Conservation (phyloP, 2,113 vertebrate species). For the Caranx melampygus region DNA sequence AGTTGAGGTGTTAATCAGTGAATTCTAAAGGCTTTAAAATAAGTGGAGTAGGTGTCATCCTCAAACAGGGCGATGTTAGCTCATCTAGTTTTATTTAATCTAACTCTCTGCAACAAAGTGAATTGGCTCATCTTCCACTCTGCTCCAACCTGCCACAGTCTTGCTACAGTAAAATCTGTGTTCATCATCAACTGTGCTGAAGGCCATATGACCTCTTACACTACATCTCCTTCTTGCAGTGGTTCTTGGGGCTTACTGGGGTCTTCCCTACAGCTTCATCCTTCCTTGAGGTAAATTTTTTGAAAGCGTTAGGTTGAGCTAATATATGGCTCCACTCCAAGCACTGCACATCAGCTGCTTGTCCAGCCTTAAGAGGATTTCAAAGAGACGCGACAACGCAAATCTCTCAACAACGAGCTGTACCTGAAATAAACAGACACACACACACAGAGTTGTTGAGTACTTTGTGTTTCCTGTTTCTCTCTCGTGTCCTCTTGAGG, state of each 20-base stretch:
- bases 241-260: constrained; percentile 73
- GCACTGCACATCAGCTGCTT: constrained; percentile 49
- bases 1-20: neutral
- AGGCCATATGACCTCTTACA: constrained; percentile 20
- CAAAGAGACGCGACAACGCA: constrained; percentile 36
- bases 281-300: constrained; percentile 80
- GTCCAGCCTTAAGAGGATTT: constrained; percentile 68
- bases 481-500: constrained; percentile 38
- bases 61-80: neutral
- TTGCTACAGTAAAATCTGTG: constrained; percentile 2
- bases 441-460: constrained; percentile 11
- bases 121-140: neutral
- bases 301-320: constrained; percentile 43
- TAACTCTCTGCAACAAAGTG: neutral
- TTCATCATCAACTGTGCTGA: constrained; percentile 12
- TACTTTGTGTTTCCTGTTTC: constrained; percentile 23
- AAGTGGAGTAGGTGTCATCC: too few relatives aligned
- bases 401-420: constrained; percentile 37
- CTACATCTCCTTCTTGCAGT: constrained; percentile 73
- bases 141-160: neutral
- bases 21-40: too few relatives aligned
- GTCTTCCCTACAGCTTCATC: constrained; percentile 74
- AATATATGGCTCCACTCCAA: constrained; percentile 7
- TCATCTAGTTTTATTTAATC: neutral
- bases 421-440: constrained; percentile 46